Percentiles rank a stretch among this genome's conserved stretches.
Evolutionary conservation across 2,888 invertebrate genomes (phyloP).

Genomic region (Drosophila demipolita): DNA sequence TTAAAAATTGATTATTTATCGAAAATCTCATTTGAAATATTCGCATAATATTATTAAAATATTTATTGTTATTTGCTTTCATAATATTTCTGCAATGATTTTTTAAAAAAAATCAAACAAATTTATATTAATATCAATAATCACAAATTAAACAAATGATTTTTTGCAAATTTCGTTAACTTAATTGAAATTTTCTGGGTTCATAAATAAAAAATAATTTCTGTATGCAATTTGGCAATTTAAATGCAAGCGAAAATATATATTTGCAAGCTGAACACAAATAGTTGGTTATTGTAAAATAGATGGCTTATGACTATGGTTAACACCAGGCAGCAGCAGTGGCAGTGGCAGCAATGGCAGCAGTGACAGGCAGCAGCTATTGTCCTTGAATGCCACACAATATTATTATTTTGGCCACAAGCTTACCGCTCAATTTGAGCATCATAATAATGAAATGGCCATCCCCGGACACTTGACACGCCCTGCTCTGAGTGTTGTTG

Average conservation of each 20-base stretch:
- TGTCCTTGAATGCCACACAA: constrained; percentile 35
- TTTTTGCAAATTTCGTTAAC: neutral
- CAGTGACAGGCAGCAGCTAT: constrained; percentile 7
- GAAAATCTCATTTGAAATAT: constrained; percentile 15
- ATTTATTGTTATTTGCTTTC: neutral
- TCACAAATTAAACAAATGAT: neutral
- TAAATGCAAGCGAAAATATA: neutral
- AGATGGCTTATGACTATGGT: constrained; percentile 14
- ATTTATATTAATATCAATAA: neutral
- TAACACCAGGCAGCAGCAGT: neutral
- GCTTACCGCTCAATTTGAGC: constrained; percentile 67
- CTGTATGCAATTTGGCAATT: neutral
- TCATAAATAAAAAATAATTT: neutral
- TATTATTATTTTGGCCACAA: constrained; percentile 53
- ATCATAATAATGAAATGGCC: constrained; percentile 68
- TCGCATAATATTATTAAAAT: neutral
- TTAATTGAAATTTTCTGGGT: neutral
- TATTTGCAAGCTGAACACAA: constrained; percentile 7
- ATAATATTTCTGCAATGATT: neutral
- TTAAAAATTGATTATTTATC: constrained; percentile 22
- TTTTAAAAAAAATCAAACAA: neutral
- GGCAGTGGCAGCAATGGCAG: neutral
- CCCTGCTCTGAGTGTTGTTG: constrained; percentile 34
- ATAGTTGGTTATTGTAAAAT: neutral
- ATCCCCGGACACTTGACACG: constrained; percentile 45